Base-by-base conservation (phyloP, 2,113 vertebrate species). In the Microtus richardsoni region DNA sequence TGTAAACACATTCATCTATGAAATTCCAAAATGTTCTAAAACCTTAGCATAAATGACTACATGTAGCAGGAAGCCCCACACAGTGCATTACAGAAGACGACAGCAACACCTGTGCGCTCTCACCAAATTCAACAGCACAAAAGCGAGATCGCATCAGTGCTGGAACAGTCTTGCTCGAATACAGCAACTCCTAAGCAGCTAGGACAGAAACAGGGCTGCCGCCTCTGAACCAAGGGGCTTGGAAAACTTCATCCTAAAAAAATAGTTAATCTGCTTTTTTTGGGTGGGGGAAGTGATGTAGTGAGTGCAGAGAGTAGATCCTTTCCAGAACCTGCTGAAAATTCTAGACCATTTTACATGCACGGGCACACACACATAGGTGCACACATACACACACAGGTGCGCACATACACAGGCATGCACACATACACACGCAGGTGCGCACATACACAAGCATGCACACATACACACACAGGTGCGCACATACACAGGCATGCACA, bases 261-360 rank as follows among this genome's bases (percentile, higher is more conserved):
- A 26, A 71, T 10, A 58, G 17, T 64, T 78, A 80, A 80, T 70
- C 66, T 68, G 91, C 2, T 13, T 84, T 47, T n/a, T 19, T 47
- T 47, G 33, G 62, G 39, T 33, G 5, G 4, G 58, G 28, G 4
- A 2, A 2, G 80, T 41, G 36, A 1, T 5, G 39, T 17, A 19
- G 5, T 4, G 12, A 19, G 11, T 39, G 28, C 14, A 30, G 9
- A 64, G 4, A 24, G 79, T 0, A 88, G 47, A 66, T 83, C 41
- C 41, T 66, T 93, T 92, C 49, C 21, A 95, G 52, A 92, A 91
- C 68, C 44, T 60, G 44, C 84, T 82, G 44, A 75, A 94, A 96
- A 68, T 19, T 73, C 36, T 5, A 39, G 54, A 33, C 74, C 26
- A 10, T 54, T 17, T 44, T 33, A 36, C 33, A 80, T 4, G 12